Evolutionary conservation across 2,888 invertebrate species (phyloP), one percentile per base, ranked within the genome.

Genomic region (Silvanus unidentatus): DNA sequence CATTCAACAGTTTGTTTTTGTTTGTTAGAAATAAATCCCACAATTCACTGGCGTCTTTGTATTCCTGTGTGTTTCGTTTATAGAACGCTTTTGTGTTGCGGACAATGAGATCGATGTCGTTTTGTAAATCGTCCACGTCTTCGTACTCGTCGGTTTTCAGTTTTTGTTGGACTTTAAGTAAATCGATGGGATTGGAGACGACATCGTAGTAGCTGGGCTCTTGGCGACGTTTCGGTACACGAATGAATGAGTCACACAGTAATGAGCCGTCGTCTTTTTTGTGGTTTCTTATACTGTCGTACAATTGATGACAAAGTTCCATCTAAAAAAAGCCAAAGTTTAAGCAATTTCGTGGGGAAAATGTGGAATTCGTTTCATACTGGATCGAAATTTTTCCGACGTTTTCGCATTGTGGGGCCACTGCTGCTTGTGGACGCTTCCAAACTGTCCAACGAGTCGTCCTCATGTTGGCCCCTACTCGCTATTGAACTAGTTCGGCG

Each of bases 141-240:
- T 89, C 88, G 70, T 99, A 99, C 43, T 96, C 95, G 59, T 98
- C 97, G 0, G 92, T 95, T 79, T 95, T 96, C 8, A 98, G 73
- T 70, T 97, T 98, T 66, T 96, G 96, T 70, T 97, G 96, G 2
- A 99, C 93, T 71, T 89, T 84, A 34, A 96, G 73, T 63, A 99
- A 77, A 71, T 99, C 98, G 65, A 99, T 98, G 1, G 98, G 98
- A 66, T 91, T 91, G 5, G 84, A 80, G 1, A 99, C 93, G 29
- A 93, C 89, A 74, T 92, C 91, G 70, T 92, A 91, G 66, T 93
- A 92, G 43, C 86, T 85, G 1, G 91, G 91, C 64, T 93, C 92
- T 64, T 90, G 95, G 45, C 96, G 80, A 47, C 95, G 79, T 66
- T 97, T 97, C 0, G 98, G 97, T 8, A 89, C 93, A 56, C 97